These are phyloP conservation scores for Odocoileus virginianus DNA, from an alignment of 2,113 vertebrate genomes.

Conservation along the genomic window DNA sequence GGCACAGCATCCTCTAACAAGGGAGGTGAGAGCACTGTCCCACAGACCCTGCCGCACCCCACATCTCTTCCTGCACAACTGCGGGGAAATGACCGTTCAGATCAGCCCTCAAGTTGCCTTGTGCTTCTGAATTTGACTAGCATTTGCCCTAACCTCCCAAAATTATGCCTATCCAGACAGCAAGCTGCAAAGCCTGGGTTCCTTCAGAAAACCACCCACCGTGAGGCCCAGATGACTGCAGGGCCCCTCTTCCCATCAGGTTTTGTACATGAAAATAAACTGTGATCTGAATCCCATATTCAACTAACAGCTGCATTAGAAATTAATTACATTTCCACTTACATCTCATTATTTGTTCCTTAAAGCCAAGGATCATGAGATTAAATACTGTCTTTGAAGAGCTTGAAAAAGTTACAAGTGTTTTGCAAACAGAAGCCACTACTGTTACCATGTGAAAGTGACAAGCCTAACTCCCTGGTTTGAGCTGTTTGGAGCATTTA, in stretches of 20 bases:
- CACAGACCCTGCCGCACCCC: rapidly evolving
- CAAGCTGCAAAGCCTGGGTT: not conserved
- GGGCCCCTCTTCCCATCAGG: not conserved
- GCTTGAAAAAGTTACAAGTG: not conserved
- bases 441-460: not conserved
- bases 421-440: not conserved
- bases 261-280: not conserved
- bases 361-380: slow-evolving; percentile 27
- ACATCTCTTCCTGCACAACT: not conserved
- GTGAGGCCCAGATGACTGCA: not conserved
- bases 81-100: not conserved
- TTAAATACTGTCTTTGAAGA: not conserved
- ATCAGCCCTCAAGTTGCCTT: not conserved
- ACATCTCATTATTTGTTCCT: slow-evolving; percentile 2
- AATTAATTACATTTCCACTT: not conserved
- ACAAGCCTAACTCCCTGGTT: not conserved
- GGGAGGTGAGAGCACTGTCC: not conserved
- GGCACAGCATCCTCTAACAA: not conserved
- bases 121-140: not conserved
- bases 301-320: not conserved
- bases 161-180: not conserved
- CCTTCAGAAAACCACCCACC: not conserved
- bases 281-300: not conserved
- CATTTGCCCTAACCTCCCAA: not conserved
- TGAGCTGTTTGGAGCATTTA: not conserved